phyloP scores from a whole-genome alignment of 2,113 vertebrate species.

The Sceloporus tristichus region DNA sequence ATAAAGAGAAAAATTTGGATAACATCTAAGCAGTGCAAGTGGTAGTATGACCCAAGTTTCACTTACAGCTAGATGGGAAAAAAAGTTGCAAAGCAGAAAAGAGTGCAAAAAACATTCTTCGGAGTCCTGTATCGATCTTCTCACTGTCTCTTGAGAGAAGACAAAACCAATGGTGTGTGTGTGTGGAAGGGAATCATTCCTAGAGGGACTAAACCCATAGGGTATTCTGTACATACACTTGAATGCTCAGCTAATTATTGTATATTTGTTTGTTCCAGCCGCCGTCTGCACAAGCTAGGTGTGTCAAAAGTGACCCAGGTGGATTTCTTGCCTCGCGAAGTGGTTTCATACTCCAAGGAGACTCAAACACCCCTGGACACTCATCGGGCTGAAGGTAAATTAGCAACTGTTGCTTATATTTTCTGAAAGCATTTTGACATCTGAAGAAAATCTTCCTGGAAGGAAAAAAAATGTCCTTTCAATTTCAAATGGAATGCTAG shows the following conservation, averaged over 20 bases:
- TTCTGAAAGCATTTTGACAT: background rate
- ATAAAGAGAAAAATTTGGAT: too few species aligned
- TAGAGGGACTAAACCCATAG: background rate
- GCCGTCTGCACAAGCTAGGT: conserved; percentile 89
- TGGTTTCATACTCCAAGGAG: conserved; percentile 95
- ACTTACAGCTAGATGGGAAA: background rate
- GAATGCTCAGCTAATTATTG: background rate
- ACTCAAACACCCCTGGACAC: conserved; percentile 92
- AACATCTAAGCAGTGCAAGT: too few species aligned
- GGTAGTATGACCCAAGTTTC: background rate
- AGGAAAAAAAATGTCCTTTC: background rate
- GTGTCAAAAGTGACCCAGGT: conserved; percentile 96
- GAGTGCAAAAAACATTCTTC: background rate
- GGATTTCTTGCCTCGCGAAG: conserved; percentile 93
- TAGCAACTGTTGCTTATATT: background rate
- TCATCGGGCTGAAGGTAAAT: conserved; percentile 91
- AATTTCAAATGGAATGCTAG: background rate
- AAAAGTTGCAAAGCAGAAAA: background rate
- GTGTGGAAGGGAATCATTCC: background rate
- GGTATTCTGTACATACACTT: background rate
- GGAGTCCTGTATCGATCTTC: background rate
- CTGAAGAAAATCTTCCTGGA: background rate
- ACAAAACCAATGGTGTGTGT: background rate
- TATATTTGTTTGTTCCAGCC: conserved; percentile 75
- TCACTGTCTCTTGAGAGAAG: background rate